Evolutionary conservation across 2,797 vertebrate genomes (phyloP), one percentile per base, ranked within the genome.

Genomic region (Novumbra hubbsi): DNA sequence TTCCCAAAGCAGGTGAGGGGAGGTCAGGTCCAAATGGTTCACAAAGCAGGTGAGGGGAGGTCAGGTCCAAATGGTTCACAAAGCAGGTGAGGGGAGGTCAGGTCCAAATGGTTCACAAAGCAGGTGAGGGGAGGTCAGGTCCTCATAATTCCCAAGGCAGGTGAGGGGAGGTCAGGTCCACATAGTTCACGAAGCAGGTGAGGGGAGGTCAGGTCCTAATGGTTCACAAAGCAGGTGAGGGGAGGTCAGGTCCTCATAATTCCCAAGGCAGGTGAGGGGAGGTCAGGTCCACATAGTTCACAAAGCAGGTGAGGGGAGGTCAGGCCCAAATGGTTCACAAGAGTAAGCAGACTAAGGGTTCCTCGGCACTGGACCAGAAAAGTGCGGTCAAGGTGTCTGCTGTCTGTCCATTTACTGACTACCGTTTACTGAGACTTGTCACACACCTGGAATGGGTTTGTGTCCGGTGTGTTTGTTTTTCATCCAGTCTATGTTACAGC

Each of bases 231-330:
- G 94, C 98, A 66, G 97, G 97, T 98, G 88, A 73, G 94, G 80
- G 48, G 67, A 11, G 16, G 27, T n/a, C n/a, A n/a, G n/a, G n/a
- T n/a, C n/a, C n/a, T n/a, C n/a, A n/a, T n/a, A n/a, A n/a, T n/a
- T n/a, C n/a, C n/a, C n/a, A n/a, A n/a, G n/a, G n/a, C n/a, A n/a
- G n/a, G n/a, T n/a, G n/a, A n/a, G n/a, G n/a, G n/a, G n/a, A n/a
- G n/a, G n/a, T n/a, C 98, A 99, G 89, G 99, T 99, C 85, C 98
- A 99, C 88, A 98, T 96, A 94, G 98, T 99, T 80, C 98, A 99
- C 88, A 99, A 96, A 90, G 94, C 98, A 66, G 97, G 97, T 98
- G 88, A 73, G 94, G 80, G 48, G 67, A 11, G 16, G 27, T n/a
- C n/a, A n/a, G n/a, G n/a, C n/a, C n/a, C n/a, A n/a, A n/a, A n/a